Evolutionary conservation across 2,113 vertebrate genomes (phyloP).

Genomic region (Progne subis): DNA sequence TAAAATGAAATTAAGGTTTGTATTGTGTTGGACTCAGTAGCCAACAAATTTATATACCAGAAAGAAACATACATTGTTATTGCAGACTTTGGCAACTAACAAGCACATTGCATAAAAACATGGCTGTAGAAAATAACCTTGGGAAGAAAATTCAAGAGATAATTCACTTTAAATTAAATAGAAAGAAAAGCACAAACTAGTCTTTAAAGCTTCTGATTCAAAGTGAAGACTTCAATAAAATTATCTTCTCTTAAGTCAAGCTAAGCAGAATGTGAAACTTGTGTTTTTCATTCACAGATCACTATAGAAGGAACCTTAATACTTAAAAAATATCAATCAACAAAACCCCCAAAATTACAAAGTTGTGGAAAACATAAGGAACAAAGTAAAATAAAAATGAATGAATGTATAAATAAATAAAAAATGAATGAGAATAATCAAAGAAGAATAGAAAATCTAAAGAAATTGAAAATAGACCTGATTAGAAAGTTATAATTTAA

Average conservation of each 20-base stretch:
- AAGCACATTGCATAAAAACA: not conserved
- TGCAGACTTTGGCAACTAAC: not conserved
- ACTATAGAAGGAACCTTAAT: not conserved
- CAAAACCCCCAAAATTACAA: rapidly evolving
- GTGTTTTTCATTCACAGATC: not conserved
- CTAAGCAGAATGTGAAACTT: not conserved
- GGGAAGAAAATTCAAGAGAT: not conserved
- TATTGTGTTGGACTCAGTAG: not conserved
- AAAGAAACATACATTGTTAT: not conserved
- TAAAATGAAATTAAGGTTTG: not conserved
- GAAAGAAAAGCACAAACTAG: not conserved
- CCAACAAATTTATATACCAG: not conserved
- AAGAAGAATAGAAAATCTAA: not conserved
- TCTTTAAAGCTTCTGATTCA: not conserved
- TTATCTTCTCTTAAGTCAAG: not conserved
- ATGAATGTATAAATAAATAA: not conserved
- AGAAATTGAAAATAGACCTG: not conserved
- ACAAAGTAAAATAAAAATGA: not conserved
- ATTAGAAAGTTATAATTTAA: not conserved
- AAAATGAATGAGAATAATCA: not conserved
- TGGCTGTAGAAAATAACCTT: not conserved
- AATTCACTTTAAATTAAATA: not conserved
- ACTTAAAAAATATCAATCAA: not conserved
- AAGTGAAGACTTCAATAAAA: not conserved
- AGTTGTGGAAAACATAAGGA: not conserved